These are phyloP conservation scores for Squalus acanthias DNA, from an alignment of 2,797 vertebrate species.

Conservation along the genomic window DNA sequence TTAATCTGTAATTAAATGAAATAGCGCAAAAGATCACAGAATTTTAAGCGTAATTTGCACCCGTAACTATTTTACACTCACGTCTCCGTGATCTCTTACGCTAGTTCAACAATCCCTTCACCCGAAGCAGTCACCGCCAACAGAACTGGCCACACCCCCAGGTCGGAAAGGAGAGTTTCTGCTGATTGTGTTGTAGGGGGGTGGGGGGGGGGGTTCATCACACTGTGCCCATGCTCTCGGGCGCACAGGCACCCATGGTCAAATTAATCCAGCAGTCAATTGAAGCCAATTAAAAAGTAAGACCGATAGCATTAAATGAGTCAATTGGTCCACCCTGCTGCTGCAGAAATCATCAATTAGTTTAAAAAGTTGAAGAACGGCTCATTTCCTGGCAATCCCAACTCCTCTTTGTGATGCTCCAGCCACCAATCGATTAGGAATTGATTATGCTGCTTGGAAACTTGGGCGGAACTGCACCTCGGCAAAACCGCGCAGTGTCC, in stretches of 20 bases:
- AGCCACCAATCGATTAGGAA: background rate
- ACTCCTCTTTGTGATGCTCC: too few species aligned
- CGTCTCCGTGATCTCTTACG: background rate
- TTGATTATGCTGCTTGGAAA: background rate
- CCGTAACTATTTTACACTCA: background rate
- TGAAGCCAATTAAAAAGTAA: background rate
- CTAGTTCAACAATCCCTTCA: background rate
- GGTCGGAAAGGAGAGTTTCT: background rate
- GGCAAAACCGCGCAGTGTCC: background rate
- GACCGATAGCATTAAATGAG: too few species aligned
- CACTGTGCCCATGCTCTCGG: background rate
- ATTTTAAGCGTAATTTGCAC: background rate
- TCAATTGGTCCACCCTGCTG: background rate
- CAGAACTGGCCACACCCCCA: background rate
- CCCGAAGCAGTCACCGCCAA: background rate
- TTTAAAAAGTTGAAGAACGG: background rate
- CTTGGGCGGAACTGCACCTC: background rate
- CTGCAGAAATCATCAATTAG: background rate
- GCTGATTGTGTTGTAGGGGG: too few species aligned
- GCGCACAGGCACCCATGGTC: background rate
- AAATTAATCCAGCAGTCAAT: background rate
- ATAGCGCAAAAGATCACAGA: background rate
- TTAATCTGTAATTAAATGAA: background rate
- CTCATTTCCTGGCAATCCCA: background rate
- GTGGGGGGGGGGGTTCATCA: background rate